Base-by-base conservation (phyloP, 2,797 vertebrate species). In the Danio jaintianensis region DNA sequence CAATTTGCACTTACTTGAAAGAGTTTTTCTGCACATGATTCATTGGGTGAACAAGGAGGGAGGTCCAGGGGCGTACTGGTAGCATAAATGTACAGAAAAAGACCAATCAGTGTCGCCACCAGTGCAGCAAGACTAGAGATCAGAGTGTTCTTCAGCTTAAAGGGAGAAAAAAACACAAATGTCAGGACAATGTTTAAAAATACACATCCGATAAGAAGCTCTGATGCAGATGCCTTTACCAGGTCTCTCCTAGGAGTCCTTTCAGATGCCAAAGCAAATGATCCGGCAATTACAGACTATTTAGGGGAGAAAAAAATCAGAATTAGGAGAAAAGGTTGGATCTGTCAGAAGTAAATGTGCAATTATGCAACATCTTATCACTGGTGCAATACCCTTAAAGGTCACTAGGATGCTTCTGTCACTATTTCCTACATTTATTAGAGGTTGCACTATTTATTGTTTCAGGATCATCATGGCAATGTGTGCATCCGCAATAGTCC, bases 221-320 rank as follows among this genome's bases (percentile, higher is more conserved):
- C 9, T 58, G 47, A 29, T 10, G 10, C 7, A 50, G 10, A n/a
- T 15, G 4, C 7, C 40, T 83, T 55, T 85, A 93, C 94, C 88
- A 90, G 45, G 11, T 61, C 52, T 83, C 78, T 91, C 83, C 63
- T 91, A 10, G 92, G 90, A 52, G 73, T 86, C 82, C 85, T 90
- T 75, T 91, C 89, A 78, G 80, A 91, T 82, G 91, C 90, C n/a
- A 94, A 64, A 2, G 89, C 85, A 16, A 92, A 81, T 1, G 92
- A 90, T 82, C 94, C 94, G 70, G 85, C 93, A 12, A 84, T 36
- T 53, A 93, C 59, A 85, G 90, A 86, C 94, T 94, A 85, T 43
- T 88, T 82, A 16, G 18, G 40, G 43, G n/a, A 66, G 38, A 15
- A 10, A 15, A 10, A 75, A 64, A 45, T 43, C 12, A 62, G 18